Conservation (phyloP, 1,140 invertebrate genomes). For the Pogonomyrmex barbatus region DNA sequence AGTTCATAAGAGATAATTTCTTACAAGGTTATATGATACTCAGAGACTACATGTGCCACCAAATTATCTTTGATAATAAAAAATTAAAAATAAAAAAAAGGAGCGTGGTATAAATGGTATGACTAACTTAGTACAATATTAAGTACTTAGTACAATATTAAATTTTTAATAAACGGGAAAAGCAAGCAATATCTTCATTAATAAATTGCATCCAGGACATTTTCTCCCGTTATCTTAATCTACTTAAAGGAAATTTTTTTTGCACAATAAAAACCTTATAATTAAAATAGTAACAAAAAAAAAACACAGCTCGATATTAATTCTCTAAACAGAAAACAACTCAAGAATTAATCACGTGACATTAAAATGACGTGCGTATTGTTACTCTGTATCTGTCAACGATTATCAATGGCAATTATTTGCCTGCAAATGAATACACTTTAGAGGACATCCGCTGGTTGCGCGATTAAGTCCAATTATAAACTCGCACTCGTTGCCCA, state of each 20-base stretch:
- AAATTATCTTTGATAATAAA: slow-evolving; percentile 5
- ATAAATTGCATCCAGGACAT: not conserved
- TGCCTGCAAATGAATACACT: slow-evolving; percentile 11
- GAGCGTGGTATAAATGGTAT: no score
- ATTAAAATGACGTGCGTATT: not conserved
- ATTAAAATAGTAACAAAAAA: not conserved
- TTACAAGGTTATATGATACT: slow-evolving; percentile 31
- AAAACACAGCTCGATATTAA: not conserved
- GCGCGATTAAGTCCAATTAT: slow-evolving; percentile 51
- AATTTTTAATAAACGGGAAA: not conserved
- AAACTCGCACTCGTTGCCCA: not conserved
- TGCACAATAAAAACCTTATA: not conserved
- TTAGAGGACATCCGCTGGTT: slow-evolving; percentile 1
- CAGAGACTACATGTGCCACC: not conserved
- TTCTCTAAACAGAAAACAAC: not conserved
- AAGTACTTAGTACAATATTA: not conserved
- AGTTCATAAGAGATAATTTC: slow-evolving; percentile 41
- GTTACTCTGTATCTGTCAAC: not conserved
- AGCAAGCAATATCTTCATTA: not conserved
- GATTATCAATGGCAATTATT: slow-evolving; percentile 19
- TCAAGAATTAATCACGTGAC: not conserved
- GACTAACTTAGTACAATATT: not conserved
- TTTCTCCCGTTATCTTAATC: not conserved
- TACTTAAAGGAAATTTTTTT: not conserved
- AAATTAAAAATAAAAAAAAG: not conserved